phyloP scores from a whole-genome alignment of 1,140 invertebrate species.

The Zophobas morio region DNA sequence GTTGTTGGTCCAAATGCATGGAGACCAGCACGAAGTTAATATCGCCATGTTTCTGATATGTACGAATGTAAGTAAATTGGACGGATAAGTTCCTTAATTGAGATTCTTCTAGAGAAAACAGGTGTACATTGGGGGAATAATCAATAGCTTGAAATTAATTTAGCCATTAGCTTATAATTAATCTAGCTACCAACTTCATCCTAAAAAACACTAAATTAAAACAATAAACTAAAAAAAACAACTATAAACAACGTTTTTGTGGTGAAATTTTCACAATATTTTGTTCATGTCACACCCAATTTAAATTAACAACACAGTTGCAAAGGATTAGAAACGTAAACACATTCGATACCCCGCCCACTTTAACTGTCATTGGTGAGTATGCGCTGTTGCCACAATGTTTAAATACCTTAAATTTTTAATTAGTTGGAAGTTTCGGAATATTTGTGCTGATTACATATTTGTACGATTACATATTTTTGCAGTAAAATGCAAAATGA shows the following conservation, averaged over 20 bases:
- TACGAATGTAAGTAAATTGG: neutral
- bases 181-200: too few relatives aligned
- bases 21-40: constrained; percentile 87
- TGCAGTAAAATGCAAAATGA: too few relatives aligned
- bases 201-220: neutral
- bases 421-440: too few relatives aligned
- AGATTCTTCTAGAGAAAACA: neutral
- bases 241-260: neutral
- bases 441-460: too few relatives aligned
- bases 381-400: neutral
- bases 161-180: neutral
- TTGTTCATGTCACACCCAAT: constrained; percentile 18
- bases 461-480: too few relatives aligned
- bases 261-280: constrained; percentile 7
- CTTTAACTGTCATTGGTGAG: constrained; percentile 2
- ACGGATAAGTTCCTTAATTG: neutral
- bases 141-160: neutral
- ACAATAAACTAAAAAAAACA: neutral
- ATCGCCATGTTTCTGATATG: constrained; percentile 75
- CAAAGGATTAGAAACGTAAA: constrained; percentile 8
- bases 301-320: constrained; percentile 31
- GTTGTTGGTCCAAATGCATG: constrained; percentile 86
- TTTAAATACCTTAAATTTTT: neutral
- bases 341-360: neutral
- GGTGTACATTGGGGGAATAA: neutral